Base-by-base conservation (phyloP, 2,888 invertebrate species). In the Epirrhoe alternata region DNA sequence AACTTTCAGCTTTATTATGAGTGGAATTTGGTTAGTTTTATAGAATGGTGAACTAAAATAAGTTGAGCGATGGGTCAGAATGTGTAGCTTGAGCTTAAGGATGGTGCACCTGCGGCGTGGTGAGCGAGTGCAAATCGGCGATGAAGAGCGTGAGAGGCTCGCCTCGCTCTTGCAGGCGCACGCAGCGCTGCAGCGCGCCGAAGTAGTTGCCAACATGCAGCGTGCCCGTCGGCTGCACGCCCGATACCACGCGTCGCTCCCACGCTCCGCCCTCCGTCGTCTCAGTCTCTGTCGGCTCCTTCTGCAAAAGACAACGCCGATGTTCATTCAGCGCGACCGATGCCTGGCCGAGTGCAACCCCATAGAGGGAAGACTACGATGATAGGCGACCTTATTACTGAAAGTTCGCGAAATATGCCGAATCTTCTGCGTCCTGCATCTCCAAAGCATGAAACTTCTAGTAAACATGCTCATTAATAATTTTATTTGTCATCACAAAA, bases 161-260 rank as follows among this genome's bases (percentile, higher is more conserved):
- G 31, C 95, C 94, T 12, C 90, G 65, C 67, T 97, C 91, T 88
- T 99, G 99, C 50, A 98, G 86, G 16, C 96, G 93, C 17, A 97
- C 95, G 97, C 98, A 99, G 83, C 96, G 96, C 66, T 95, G 94
- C 69, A 99, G 95, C 0, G 98, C 99, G 10, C 99, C 99, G 76
- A 99, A 95, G 92, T 99, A 99, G 93, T 99, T 99, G 10, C 99
- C 99, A 58, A 99, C 92, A 89, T 99, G 99, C 68, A 99, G 94
- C 4, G 95, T 92, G 16, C 99, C 99, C 0, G 99, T 99, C 0
- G 99, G 99, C 90, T 99, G 99, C 82, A 99, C 96, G 12, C 99
- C 99, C 0, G 99, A 97, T 80, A 99, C 97, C 78, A 98, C 94
- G 77, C 95, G 94, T 62, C 90, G 93, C 5, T 94, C 94, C 93